Conservation (phyloP, 1,140 invertebrate species). For the Drosophila bocki region DNA sequence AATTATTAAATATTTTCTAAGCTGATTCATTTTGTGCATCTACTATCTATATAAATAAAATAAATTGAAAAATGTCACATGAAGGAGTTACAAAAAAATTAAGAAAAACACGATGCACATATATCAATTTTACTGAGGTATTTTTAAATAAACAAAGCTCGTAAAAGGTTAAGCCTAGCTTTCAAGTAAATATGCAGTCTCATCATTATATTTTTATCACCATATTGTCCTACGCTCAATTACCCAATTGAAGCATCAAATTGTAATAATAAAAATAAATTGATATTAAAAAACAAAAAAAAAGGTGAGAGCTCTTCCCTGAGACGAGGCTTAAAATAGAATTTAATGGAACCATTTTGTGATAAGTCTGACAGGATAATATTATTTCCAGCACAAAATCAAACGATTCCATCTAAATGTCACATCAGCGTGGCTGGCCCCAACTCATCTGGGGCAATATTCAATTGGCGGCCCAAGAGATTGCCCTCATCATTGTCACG, state of each 20-base stretch:
- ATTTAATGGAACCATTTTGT: slow-evolving; percentile 15
- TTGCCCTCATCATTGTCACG: slow-evolving; percentile 47
- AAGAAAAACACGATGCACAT: no score
- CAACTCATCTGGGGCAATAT: slow-evolving; percentile 25
- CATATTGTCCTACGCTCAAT: slow-evolving; percentile 11
- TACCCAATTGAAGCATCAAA: slow-evolving; percentile 19
- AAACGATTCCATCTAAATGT: slow-evolving; percentile 30
- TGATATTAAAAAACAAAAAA: neutral
- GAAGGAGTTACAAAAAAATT: no score
- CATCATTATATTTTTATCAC: slow-evolving; percentile 21
- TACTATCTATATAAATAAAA: no score
- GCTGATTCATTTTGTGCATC: no score
- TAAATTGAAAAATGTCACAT: no score
- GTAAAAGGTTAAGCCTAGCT: slow-evolving; percentile 14
- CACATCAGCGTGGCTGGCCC: slow-evolving; percentile 23
- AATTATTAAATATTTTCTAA: no score
- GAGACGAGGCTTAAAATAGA: neutral
- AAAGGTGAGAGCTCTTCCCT: slow-evolving; percentile 1
- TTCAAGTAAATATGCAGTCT: slow-evolving; percentile 9
- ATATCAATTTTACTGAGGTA: no score
- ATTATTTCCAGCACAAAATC: slow-evolving; percentile 15
- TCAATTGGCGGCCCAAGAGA: slow-evolving; percentile 29
- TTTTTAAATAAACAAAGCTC: neutral
- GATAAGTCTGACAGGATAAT: slow-evolving; percentile 5
- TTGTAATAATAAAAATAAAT: slow-evolving; percentile 14